A percentile compares a stretch with the other conserved stretches of the same genome.
phyloP scores from a whole-genome alignment of 2,113 vertebrate species.

The human (Homo sapiens) region DNA sequence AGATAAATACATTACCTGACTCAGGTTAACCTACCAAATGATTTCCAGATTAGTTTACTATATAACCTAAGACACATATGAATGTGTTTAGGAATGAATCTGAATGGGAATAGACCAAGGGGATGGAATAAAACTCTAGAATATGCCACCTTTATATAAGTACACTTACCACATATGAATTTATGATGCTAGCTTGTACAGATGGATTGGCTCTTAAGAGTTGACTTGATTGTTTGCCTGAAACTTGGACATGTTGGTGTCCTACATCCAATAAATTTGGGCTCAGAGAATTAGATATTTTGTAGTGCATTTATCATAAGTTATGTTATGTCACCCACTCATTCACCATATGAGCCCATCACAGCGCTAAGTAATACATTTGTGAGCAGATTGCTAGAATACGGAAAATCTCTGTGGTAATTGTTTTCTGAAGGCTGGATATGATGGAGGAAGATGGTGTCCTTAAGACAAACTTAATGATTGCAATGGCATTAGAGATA shows the following conservation, averaged over 20 bases:
- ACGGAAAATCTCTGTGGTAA: background rate
- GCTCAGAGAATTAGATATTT: background rate
- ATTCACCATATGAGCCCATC: background rate
- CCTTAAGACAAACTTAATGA: background rate
- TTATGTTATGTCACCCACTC: background rate
- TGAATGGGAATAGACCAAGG: background rate
- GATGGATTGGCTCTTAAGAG: background rate
- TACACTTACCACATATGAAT: background rate
- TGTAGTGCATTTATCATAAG: background rate
- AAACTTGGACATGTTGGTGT: background rate
- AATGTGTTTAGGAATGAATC: background rate
- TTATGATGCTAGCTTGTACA: background rate
- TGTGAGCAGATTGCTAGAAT: background rate
- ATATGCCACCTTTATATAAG: background rate
- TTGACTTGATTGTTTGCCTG: background rate
- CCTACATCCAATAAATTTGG: background rate
- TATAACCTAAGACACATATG: background rate
- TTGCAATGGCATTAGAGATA: background rate
- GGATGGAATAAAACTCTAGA: background rate
- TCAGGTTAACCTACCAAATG: background rate
- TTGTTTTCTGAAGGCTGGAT: background rate
- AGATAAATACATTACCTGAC: background rate
- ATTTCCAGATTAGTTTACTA: no score
- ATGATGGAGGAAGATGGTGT: background rate
- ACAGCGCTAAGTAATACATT: background rate